phyloP scores from a whole-genome alignment of 2,113 vertebrate species.

The Leptobrachium leishanense region DNA sequence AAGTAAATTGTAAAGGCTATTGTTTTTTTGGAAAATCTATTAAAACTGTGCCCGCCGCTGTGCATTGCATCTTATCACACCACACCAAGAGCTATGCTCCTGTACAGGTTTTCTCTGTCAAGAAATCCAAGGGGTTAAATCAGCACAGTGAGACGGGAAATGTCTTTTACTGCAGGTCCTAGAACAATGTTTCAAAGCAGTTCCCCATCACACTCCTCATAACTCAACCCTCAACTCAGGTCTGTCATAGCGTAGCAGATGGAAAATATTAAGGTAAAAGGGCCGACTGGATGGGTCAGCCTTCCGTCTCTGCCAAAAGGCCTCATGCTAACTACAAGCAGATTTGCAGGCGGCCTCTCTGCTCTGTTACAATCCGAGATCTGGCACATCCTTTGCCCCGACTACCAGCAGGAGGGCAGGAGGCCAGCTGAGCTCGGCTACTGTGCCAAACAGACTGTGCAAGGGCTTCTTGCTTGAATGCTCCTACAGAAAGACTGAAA shows the following conservation, averaged over 20 bases:
- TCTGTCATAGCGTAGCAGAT: slow-evolving; percentile 83
- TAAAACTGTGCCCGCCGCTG: too few relatives aligned
- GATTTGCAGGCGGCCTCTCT: slow-evolving; percentile 66
- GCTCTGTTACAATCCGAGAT: slow-evolving; percentile 60
- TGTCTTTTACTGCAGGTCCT: slow-evolving; percentile 57
- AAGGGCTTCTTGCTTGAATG: slow-evolving; percentile 71
- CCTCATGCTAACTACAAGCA: slow-evolving; percentile 75
- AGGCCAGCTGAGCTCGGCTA: slow-evolving; percentile 69
- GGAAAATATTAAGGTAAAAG: slow-evolving; percentile 83
- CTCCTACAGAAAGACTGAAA: slow-evolving; percentile 76
- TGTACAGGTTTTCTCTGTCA: not conserved
- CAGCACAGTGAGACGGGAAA: slow-evolving; percentile 40
- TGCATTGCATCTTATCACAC: not conserved
- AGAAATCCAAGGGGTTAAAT: slow-evolving; percentile 33
- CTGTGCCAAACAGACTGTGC: slow-evolving; percentile 79
- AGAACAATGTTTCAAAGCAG: slow-evolving; percentile 62
- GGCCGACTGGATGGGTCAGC: slow-evolving; percentile 75
- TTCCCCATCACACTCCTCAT: slow-evolving; percentile 68
- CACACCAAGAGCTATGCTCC: not conserved
- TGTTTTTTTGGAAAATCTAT: too few relatives aligned
- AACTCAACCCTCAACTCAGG: slow-evolving; percentile 75
- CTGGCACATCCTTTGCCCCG: slow-evolving; percentile 72
- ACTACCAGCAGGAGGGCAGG: slow-evolving; percentile 69
- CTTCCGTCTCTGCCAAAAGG: slow-evolving; percentile 64
- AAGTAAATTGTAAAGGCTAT: too few relatives aligned